Evolutionary conservation across 2,113 vertebrate species (phyloP), one percentile per base, ranked within the genome.

Genomic region (Tautogolabrus adspersus): DNA sequence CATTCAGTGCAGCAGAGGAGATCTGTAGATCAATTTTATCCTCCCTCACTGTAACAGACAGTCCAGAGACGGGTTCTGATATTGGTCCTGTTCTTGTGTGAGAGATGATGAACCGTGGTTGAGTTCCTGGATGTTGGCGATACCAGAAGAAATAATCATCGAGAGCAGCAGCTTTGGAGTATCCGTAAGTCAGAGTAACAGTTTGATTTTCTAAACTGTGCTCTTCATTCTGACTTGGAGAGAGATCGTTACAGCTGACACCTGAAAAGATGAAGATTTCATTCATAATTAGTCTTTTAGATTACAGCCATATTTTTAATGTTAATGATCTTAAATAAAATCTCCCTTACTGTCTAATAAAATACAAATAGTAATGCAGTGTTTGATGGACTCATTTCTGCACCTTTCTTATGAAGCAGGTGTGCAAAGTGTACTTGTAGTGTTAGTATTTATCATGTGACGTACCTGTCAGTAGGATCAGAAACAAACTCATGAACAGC

Each of bases 231-330:
- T 22, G 65, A 22, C 70, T 54, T 57, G 69, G 54, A 70, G 30
- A 71, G 30, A 81, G 84, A 13, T 56, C 51, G 23, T 65, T 62
- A 79, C 84, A 68, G 72, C 16, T 75, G 57, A 75, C 42, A 40
- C 67, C 79, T 78, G n/a, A 34, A 1, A 34, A 6, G n/a, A 34
- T 70, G 37, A 0, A 15, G 44, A 34, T 34, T 34, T 34, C 4
- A 5, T 6, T 34, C 6, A 34, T 0, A 34, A 0, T 6, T 34
- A 2, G 30, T 34, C 30, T 34, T 34, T 34, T 5, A 34, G 30
- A 6, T 34, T 34, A 34, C 30, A 34, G 30, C 3, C 26, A 26
- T 26, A 26, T 26, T 26, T 26, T 26, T 1, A 26, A 26, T 26
- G 26, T 26, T 26, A 26, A 26, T 26, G 26, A 26, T 26, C 26